A percentile compares a stretch with the other conserved stretches of the same genome.
These are phyloP conservation scores for Hirundichthys speculiger DNA, from an alignment of 2,113 vertebrate species.

Conservation along the genomic window DNA sequence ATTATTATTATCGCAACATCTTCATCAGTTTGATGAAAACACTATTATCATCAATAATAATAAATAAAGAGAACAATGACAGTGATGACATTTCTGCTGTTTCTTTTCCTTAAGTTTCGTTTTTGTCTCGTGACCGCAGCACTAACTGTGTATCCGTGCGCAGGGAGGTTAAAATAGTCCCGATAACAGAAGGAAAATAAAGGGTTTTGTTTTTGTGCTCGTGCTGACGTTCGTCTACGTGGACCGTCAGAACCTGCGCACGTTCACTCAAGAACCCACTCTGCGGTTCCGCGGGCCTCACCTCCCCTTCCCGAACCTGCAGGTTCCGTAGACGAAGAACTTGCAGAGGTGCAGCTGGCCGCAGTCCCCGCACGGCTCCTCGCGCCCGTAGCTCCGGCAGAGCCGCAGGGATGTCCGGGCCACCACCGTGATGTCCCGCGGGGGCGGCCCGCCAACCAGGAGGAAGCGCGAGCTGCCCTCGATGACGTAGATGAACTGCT, in stretches of 20 bases:
- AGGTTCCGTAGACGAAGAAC: slow-evolving; percentile 77
- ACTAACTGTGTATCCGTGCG: background rate
- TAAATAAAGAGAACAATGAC: no score
- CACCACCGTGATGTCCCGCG: slow-evolving; percentile 49
- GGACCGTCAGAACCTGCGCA: no score
- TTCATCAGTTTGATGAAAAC: no score
- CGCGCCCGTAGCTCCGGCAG: slow-evolving; percentile 62
- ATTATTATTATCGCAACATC: no score
- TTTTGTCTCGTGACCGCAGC: background rate
- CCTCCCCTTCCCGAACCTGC: slow-evolving; percentile 77
- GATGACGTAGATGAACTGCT: slow-evolving; percentile 59
- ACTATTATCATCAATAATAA: no score
- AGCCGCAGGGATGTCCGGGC: slow-evolving; percentile 74
- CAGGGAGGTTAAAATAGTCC: background rate
- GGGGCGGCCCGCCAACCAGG: slow-evolving; percentile 21
- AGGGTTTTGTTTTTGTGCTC: no score
- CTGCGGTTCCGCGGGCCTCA: slow-evolving; percentile 32
- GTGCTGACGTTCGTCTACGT: no score
- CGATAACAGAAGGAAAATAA: background rate
- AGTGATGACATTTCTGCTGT: no score
- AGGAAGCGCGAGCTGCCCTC: slow-evolving; percentile 63
- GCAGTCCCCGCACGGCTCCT: slow-evolving; percentile 53
- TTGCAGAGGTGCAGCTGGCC: slow-evolving; percentile 76
- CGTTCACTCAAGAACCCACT: background rate
- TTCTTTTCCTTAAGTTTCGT: slow-evolving; percentile 14